phyloP scores from a whole-genome alignment of 2,888 invertebrate genomes.

The Julus scandinavius region DNA sequence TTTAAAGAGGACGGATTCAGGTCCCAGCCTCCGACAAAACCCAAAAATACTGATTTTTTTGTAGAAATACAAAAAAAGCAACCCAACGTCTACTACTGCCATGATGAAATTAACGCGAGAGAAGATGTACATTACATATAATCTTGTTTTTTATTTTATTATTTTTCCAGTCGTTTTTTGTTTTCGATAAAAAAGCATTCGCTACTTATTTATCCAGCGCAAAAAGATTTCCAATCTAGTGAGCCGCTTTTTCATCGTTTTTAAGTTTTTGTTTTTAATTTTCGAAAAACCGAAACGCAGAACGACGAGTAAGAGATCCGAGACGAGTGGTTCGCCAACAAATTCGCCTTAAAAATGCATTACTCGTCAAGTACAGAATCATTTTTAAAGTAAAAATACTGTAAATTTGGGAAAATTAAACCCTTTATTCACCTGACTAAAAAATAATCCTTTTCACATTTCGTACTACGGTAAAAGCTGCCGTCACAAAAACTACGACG shows the following conservation, averaged over 20 bases:
- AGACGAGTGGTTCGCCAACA: neutral
- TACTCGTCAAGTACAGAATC: too few species aligned
- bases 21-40: neutral
- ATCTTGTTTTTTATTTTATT: neutral
- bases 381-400: too few species aligned
- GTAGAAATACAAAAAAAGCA: neutral
- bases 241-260: neutral
- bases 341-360: too few species aligned
- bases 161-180: too few species aligned
- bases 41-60: neutral
- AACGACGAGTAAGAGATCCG: neutral
- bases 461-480: too few species aligned
- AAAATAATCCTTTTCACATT: too few species aligned
- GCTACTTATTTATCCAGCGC: neutral
- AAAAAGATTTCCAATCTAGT: neutral
- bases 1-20: neutral
- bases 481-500: too few species aligned
- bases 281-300: neutral
- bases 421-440: too few species aligned
- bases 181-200: neutral
- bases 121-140: neutral
- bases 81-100: neutral
- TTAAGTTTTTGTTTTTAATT: too few species aligned
- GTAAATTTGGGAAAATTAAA: too few species aligned
- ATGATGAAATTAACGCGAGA: neutral